Base-by-base conservation (phyloP, 2,888 invertebrate species). In the Diloba caeruleocephala region DNA sequence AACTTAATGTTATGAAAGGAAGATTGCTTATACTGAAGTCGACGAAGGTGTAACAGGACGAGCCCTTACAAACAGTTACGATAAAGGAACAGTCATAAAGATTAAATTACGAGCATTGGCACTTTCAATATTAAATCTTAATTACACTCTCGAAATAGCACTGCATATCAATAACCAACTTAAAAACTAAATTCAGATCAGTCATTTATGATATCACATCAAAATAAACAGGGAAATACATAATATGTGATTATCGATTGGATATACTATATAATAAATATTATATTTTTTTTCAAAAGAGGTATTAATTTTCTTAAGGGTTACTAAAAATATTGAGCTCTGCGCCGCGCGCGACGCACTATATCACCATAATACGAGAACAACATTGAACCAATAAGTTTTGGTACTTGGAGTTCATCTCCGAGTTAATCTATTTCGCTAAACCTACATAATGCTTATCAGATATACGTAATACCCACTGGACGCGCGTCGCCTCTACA, bases 191-290 rank as follows among this genome's bases (percentile, higher is more conserved):
- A 92, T 93, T 93, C 94, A 94, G 94, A 94, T 94, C 94, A 94
- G 94, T 94, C 94, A 92, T 94, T 94, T 93, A 93, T 93, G 94
- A 93, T 94, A 94, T 94, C 94, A 94, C 94, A 94, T 94, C 93
- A 93, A 94, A 94, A 94, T 92, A 94, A 93, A 92, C 89, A 90
- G 93, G 92, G 89, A 90, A 91, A 92, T 93, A 94, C 88, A 92
- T 92, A 71, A 71, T 51, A 91, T 88, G 92, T 91, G 92, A 92
- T 92, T 82, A 89, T 90, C 85, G 89, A 89, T 90, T 90, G 89
- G 88, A 88, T 91, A 91, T 90, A 89, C 82, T 89, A 88, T 89
- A 88, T 80, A 81, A 88, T 89, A 89, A 85, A 88, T 87, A 89
- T 88, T 85, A 85, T 89, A 87, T 87, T 89, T 86, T 90, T 26